Percentiles rank a stretch among this genome's conserved stretches.
These are phyloP conservation scores for Nesospiza acunhae DNA, from an alignment of 2,113 vertebrate species.

Conservation along the genomic window DNA sequence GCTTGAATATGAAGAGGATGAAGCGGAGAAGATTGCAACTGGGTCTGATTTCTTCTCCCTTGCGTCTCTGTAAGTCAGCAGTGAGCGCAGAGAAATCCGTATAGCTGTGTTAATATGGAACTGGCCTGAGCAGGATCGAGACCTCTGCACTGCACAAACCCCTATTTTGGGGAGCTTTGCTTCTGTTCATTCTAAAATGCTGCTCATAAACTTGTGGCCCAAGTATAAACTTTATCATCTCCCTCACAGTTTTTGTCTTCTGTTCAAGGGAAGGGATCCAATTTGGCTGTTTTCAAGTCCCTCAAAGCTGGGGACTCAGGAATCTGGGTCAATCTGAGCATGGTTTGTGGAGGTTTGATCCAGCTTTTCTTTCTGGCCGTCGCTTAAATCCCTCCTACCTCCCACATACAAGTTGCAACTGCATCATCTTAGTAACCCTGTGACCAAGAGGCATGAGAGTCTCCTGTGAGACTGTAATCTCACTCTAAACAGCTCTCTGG, in stretches of 20 bases:
- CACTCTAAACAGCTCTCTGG: conserved; percentile 64
- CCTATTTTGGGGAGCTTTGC: not conserved
- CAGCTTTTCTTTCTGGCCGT: conserved; percentile 40
- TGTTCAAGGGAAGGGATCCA: not conserved
- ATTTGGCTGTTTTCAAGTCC: not conserved
- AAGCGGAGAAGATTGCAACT: not conserved
- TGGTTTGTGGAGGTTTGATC: conserved; percentile 45
- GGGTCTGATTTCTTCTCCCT: not conserved
- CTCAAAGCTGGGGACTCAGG: not conserved
- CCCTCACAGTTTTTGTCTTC: not conserved
- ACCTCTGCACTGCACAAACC: not conserved
- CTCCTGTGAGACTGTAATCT: conserved; percentile 71
- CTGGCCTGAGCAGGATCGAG: not conserved
- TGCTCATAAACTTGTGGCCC: not conserved
- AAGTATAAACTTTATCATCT: not conserved
- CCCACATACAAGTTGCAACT: conserved; percentile 9
- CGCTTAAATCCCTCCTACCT: conserved; percentile 48
- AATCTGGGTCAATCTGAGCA: conserved; percentile 36
- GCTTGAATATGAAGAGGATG: not conserved
- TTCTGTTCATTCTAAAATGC: not conserved
- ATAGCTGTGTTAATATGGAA: not conserved
- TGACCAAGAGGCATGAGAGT: conserved; percentile 65
- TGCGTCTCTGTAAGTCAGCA: not conserved
- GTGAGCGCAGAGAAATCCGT: not conserved
- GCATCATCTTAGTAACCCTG: conserved; percentile 50